Evolutionary conservation across 2,797 vertebrate genomes (phyloP).

Genomic region (Brotogeris chrysoptera): DNA sequence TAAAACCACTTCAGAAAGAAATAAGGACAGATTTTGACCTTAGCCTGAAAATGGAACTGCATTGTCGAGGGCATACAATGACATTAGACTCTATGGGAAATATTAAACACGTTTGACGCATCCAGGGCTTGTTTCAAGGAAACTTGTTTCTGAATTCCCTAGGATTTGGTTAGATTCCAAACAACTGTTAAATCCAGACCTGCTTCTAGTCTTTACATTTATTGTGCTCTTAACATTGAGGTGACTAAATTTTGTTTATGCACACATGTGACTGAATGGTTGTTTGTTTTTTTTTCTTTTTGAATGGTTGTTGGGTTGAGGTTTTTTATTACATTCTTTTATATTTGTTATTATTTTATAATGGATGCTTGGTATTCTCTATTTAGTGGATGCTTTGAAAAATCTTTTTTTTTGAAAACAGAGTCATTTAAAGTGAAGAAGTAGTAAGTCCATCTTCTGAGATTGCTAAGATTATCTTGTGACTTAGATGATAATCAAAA

Average conservation of each 20-base stretch:
- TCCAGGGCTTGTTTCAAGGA: background rate
- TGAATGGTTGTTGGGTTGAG: background rate
- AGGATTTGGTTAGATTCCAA: background rate
- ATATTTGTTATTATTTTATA: background rate
- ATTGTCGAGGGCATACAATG: background rate
- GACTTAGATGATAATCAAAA: background rate
- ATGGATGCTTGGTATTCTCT: background rate
- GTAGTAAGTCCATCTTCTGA: background rate
- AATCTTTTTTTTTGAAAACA: background rate
- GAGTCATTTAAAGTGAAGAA: background rate
- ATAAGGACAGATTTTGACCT: background rate
- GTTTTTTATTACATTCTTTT: background rate
- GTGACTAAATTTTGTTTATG: background rate
- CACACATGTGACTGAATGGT: background rate
- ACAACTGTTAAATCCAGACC: background rate
- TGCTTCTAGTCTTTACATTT: background rate
- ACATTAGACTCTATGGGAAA: background rate
- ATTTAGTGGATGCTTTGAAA: background rate
- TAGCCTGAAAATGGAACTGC: background rate
- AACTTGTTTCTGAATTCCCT: background rate
- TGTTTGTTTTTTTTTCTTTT: background rate
- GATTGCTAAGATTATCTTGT: background rate
- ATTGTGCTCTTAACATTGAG: background rate
- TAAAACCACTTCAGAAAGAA: background rate
- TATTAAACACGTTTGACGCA: background rate